Evolutionary conservation across 2,888 invertebrate genomes (phyloP).

Genomic region (Apodemia hepburni): DNA sequence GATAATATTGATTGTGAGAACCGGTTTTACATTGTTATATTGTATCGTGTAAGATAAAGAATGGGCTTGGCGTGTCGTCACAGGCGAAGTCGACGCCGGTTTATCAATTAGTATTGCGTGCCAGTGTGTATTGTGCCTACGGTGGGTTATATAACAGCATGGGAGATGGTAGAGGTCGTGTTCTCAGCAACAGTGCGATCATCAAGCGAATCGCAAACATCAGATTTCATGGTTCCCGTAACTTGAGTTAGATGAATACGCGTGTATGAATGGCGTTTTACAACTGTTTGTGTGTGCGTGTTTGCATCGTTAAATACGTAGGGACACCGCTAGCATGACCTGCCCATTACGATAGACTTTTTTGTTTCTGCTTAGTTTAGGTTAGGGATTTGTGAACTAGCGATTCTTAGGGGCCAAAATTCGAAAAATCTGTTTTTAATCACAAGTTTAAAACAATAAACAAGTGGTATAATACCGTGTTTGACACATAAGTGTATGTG

Average conservation of each 20-base stretch:
- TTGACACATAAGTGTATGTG: too few relatives aligned
- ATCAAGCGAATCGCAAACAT: conserved; percentile 49
- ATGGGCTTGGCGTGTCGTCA: conserved; percentile 21
- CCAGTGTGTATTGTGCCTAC: conserved; percentile 55
- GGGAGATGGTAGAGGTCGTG: conserved; percentile 57
- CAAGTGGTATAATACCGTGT: too few relatives aligned
- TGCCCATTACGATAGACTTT: not conserved
- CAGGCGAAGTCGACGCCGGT: conserved; percentile 19
- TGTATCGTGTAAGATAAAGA: conserved; percentile 40
- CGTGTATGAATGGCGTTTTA: conserved; percentile 46
- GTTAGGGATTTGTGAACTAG: not conserved
- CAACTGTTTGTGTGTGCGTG: conserved; percentile 25
- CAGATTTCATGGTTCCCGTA: conserved; percentile 55
- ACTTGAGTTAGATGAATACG: conserved; percentile 47
- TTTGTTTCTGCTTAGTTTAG: not conserved
- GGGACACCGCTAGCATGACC: conserved; percentile 14
- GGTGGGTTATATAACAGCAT: conserved; percentile 63
- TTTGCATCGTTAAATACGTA: conserved; percentile 12
- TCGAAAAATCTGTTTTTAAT: too few relatives aligned
- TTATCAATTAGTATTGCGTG: conserved; percentile 61
- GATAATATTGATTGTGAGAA: conserved; percentile 36
- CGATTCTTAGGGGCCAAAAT: too few relatives aligned
- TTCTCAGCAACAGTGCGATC: conserved; percentile 50
- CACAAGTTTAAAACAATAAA: too few relatives aligned
- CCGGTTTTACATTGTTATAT: conserved; percentile 55